Base-by-base conservation (phyloP, 1,140 invertebrate genomes). In the Branchinecta lynchi region DNA sequence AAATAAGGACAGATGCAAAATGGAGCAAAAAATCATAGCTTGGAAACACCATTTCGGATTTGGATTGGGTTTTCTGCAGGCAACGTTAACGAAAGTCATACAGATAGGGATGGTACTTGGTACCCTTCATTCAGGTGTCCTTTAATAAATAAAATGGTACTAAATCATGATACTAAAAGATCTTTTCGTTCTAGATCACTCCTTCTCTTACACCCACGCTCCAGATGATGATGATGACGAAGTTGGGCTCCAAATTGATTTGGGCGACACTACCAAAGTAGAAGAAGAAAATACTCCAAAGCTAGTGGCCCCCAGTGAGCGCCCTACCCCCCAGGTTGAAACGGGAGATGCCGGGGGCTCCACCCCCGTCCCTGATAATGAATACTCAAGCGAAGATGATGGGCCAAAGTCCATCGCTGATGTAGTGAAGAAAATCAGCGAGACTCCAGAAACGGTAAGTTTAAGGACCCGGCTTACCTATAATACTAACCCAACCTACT, bases 311-410 rank as follows among this genome's bases (percentile, higher is more conserved):
- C 66, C 80, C 80, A 43, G 78, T 79, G n/a, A 44, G 21, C 44
- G 17, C 66, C 32, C 10, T 10, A 43, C 44, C 8, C 44, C 45
- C 7, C 10, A 45, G 15, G 77, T 82, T 46, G 81, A 82, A 68
- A 81, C 81, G 72, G 78, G 83, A 45, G 78, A 81, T 21, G 75
- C 74, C 72, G 80, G 82, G 68, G 82, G 86, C 71, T 71, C 75
- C 44, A 71, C 60, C 9, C 67, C 70, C 15, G 69, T 70, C 15
- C 72, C 74, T 17, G 86, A 87, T 70, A 85, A 87, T 75, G 89
- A 87, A 87, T 89, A 89, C 75, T 88, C 86, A 0, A 87, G 86
- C 73, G 87, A 89, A 68, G 86, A 88, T 71, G 86, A 88, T 45
- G 78, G 73, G 70, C 69, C 71, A 68, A 70, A 72, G 20, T 74